A percentile compares a stretch with the other conserved stretches of the same genome.
These are phyloP conservation scores for Ctenosaura bakeri DNA, from an alignment of 2,797 vertebrate genomes.

Conservation along the genomic window DNA sequence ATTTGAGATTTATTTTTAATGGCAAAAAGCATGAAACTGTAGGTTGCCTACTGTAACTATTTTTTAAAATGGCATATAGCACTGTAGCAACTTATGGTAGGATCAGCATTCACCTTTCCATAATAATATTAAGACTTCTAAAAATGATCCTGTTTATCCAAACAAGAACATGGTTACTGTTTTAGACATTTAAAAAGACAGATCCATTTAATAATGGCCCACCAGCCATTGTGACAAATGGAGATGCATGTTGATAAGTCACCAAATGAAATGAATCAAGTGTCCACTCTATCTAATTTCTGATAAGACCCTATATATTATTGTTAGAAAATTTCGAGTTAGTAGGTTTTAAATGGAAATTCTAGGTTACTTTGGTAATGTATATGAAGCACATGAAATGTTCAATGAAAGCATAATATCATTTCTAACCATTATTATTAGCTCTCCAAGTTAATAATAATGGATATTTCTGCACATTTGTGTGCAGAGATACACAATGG, in stretches of 20 bases:
- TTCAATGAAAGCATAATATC: not conserved
- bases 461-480: too few species aligned
- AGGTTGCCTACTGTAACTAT: conserved; percentile 35
- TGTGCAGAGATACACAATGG: too few species aligned
- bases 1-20: conserved; percentile 68
- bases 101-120: conserved; percentile 47
- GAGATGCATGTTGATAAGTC: not conserved
- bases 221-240: conserved; percentile 5
- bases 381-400: not conserved
- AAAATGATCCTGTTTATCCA: conserved; percentile 52
- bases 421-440: not conserved
- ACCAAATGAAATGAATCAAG: not conserved
- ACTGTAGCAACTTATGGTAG: conserved; percentile 40
- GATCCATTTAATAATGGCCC: conserved; percentile 14
- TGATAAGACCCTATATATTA: not conserved
- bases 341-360: not conserved
- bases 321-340: conserved; percentile 37
- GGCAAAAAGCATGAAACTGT: conserved; percentile 45
- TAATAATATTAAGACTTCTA: conserved; percentile 45
- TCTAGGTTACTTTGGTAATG: not conserved
- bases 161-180: conserved; percentile 33
- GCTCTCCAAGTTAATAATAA: not conserved
- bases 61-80: conserved; percentile 42
- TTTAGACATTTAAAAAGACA: conserved; percentile 41
- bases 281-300: conserved; percentile 1